Evolutionary conservation across 2,888 invertebrate genomes (phyloP).

Genomic region (Sarcophaga rosellei): DNA sequence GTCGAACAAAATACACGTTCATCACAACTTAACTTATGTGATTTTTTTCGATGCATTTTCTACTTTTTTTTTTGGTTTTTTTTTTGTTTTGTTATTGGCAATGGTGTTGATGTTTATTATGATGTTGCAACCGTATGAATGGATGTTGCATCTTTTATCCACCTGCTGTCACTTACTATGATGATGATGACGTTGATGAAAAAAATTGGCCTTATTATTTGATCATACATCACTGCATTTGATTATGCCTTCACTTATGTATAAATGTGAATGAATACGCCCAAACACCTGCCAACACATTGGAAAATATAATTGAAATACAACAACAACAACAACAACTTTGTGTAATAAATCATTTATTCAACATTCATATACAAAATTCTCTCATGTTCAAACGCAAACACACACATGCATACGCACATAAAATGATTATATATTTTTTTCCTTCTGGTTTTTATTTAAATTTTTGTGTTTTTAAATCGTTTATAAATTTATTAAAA

Average conservation of each 20-base stretch:
- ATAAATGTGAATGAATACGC: neutral
- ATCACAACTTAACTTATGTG: conserved; percentile 19
- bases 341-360: conserved; percentile 32
- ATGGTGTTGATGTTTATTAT: conserved; percentile 35
- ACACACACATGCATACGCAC: conserved; percentile 3
- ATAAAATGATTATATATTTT: neutral
- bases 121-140: conserved; percentile 10
- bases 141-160: neutral
- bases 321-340: conserved; percentile 6
- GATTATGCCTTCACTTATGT: conserved; percentile 30
- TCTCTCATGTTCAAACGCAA: neutral
- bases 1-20: conserved; percentile 19
- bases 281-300: conserved; percentile 8
- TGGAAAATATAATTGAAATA: conserved; percentile 48
- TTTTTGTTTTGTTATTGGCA: conserved; percentile 8
- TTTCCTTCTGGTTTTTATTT: neutral
- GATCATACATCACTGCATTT: conserved; percentile 41
- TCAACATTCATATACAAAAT: conserved; percentile 4
- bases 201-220: conserved; percentile 49
- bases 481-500: conserved; percentile 40
- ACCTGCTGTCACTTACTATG: neutral
- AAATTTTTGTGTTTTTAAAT: neutral
- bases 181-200: conserved; percentile 9
- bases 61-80: neutral
- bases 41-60: neutral